A percentile compares a stretch with the other conserved stretches of the same genome.
phyloP scores from a whole-genome alignment of 2,113 vertebrate genomes.

The Indicator maculatus region DNA sequence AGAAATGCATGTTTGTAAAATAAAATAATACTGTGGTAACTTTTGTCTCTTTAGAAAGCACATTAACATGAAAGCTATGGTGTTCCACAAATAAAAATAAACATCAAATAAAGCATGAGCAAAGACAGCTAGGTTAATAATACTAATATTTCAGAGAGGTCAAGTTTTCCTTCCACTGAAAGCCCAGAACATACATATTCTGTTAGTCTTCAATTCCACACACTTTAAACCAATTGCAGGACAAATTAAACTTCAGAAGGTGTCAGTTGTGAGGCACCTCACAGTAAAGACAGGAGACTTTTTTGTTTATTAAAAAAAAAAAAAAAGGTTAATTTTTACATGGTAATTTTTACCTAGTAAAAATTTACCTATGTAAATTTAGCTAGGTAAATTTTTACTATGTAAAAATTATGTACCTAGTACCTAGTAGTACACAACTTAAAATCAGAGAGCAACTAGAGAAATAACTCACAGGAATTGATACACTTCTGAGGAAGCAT shows the following conservation, averaged over 20 bases:
- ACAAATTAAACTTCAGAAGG: not conserved
- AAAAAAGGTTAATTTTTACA: not conserved
- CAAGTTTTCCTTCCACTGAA: not conserved
- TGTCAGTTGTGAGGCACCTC: not conserved
- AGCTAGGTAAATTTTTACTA: too few species aligned
- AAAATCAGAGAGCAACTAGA: not conserved
- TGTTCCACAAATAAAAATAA: not conserved
- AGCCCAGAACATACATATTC: not conserved
- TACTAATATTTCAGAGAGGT: not conserved
- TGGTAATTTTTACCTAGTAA: too few species aligned
- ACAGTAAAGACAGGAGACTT: not conserved
- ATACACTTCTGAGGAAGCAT: not conserved
- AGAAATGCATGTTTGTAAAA: not conserved
- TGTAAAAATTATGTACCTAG: too few species aligned
- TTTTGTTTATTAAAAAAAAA: not conserved
- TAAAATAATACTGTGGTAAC: not conserved
- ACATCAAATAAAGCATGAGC: not conserved
- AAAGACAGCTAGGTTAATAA: not conserved
- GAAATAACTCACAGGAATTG: not conserved
- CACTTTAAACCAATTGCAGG: not conserved
- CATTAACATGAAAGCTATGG: not conserved
- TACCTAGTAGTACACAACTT: not conserved
- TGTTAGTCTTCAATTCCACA: not conserved
- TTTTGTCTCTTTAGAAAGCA: not conserved
- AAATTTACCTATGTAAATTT: too few species aligned